phyloP scores from a whole-genome alignment of 2,797 vertebrate genomes.

The Sebastes hubbsi region DNA sequence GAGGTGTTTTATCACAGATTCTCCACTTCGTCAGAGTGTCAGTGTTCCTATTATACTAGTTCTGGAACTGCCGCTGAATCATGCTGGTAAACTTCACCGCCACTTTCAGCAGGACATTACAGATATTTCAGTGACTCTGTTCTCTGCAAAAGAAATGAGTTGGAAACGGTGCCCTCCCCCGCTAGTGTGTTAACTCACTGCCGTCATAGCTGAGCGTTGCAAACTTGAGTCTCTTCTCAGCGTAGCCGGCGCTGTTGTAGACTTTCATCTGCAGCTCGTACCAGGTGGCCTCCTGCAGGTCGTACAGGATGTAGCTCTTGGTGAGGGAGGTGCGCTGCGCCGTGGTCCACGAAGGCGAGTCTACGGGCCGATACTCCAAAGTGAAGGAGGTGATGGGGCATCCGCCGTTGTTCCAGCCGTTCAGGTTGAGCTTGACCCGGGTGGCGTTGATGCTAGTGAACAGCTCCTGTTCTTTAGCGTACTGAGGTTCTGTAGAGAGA shows the following conservation, averaged over 20 bases:
- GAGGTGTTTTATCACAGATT: neutral
- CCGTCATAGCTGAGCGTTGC: slow-evolving; percentile 95
- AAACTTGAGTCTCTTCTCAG: slow-evolving; percentile 95
- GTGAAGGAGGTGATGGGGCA: slow-evolving; percentile 97
- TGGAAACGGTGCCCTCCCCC: neutral
- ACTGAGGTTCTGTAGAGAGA: slow-evolving; percentile 90
- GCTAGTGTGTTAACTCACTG: slow-evolving; percentile 84
- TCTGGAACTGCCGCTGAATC: neutral
- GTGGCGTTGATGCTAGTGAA: slow-evolving; percentile 95
- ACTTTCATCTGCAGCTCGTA: slow-evolving; percentile 97
- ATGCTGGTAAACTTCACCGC: neutral
- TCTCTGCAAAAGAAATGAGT: slow-evolving; percentile 12
- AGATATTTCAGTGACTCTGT: neutral
- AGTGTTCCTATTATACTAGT: neutral
- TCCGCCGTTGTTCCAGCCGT: slow-evolving; percentile 96
- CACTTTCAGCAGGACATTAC: neutral
- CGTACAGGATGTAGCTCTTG: slow-evolving; percentile 94
- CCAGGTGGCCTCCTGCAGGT: slow-evolving; percentile 97
- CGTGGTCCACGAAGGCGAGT: slow-evolving; percentile 91
- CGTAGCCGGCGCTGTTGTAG: slow-evolving; percentile 95
- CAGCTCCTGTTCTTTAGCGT: slow-evolving; percentile 96
- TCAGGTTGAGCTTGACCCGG: slow-evolving; percentile 91
- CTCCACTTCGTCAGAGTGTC: neutral
- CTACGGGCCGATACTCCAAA: slow-evolving; percentile 91
- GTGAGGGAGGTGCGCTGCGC: slow-evolving; percentile 93